These are phyloP conservation scores for Catharus ustulatus DNA, from an alignment of 2,797 vertebrate species.

Conservation along the genomic window DNA sequence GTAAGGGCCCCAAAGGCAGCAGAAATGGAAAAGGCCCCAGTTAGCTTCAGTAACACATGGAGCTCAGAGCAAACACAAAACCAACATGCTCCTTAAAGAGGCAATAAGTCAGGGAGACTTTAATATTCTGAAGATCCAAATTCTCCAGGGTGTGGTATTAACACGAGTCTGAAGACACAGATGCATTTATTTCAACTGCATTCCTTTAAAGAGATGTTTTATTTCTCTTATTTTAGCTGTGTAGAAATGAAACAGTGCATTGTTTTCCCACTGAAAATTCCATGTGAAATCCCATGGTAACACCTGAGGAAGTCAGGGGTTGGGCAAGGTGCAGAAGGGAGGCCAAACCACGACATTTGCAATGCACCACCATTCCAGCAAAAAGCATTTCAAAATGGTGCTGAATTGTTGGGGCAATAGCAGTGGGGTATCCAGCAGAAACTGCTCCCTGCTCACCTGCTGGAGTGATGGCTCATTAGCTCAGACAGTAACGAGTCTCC, in stretches of 20 bases:
- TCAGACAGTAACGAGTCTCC: background rate
- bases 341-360: background rate
- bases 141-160: background rate
- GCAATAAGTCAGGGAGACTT: slow-evolving; percentile 33
- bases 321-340: background rate
- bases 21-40: background rate
- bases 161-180: slow-evolving; percentile 22
- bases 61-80: slow-evolving; percentile 42
- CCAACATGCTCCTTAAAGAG: slow-evolving; percentile 44
- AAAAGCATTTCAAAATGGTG: background rate
- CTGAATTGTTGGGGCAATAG: background rate
- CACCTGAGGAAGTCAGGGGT: background rate
- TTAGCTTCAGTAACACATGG: background rate
- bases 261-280: background rate
- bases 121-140: slow-evolving; percentile 36
- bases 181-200: slow-evolving; percentile 14
- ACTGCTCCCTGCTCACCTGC: slow-evolving; percentile 11
- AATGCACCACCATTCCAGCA: background rate
- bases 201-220: background rate
- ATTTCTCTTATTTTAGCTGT: background rate
- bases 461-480: background rate
- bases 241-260: background rate
- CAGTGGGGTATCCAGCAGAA: background rate
- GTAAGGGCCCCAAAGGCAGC: slow-evolving; percentile 39
- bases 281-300: background rate